Evolutionary conservation across 37 sponge, comb jelly and placozoan species (phyloP), one percentile per base, ranked within the genome.

Genomic region (Haliclona indistincta): DNA sequence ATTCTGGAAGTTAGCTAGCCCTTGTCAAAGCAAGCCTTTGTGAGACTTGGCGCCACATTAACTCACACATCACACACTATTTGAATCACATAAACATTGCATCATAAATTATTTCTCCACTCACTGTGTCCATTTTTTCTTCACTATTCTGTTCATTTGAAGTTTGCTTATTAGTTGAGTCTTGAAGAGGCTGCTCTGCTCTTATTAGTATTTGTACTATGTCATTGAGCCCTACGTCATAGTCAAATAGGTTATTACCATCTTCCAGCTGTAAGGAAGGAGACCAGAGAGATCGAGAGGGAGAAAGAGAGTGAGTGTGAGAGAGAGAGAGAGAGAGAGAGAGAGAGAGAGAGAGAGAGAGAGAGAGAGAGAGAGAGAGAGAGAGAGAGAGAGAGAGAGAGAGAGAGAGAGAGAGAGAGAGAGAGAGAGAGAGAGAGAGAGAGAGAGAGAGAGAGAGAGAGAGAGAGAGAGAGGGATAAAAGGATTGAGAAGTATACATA

Each of bases 141-240:
- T 17, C 51, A 17, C 15, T 15, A 47, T 47, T 15, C 10, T n/a
- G n/a, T n/a, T n/a, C n/a, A n/a, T n/a, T n/a, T n/a, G n/a, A n/a
- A n/a, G n/a, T n/a, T n/a, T n/a, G n/a, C n/a, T n/a, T n/a, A n/a
- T n/a, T n/a, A n/a, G n/a, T n/a, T n/a, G n/a, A n/a, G n/a, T n/a
- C n/a, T n/a, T n/a, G n/a, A n/a, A n/a, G n/a, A 58, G 54, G 25
- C 5, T 65, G 67, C 1, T 54, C 52, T 1, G 79, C 40, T 2
- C 43, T 47, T 17, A 80, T 64, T 67, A 77, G 62, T 43, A 88
- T 33, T 56, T 82, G 85, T 22, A 96, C 77, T 51, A 91, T 86
- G 61, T 96, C 97, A 78, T 96, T 96, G 36, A 96, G 74, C 1
- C 89, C 87, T 3, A 96, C 97, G 38, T 87, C 87, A 78, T 96